Base-by-base conservation (phyloP, 2,888 invertebrate genomes). In the Liopterus haemorrhoidalis region DNA sequence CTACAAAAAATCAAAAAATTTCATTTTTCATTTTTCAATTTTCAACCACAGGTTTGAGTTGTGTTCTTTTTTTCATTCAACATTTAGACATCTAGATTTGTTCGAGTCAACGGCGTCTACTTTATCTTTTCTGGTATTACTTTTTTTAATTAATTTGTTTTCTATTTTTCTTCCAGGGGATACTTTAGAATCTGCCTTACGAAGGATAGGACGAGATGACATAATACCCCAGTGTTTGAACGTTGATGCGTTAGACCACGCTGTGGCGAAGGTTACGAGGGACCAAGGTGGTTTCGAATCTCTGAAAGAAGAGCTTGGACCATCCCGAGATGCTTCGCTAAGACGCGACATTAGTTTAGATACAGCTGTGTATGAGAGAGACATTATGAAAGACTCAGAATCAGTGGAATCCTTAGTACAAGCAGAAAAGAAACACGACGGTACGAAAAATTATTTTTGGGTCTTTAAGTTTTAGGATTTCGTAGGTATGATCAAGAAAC, bases 161-260 rank as follows among this genome's bases (percentile, higher is more conserved):
- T n/a, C n/a, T n/a, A n/a, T n/a, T n/a, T n/a, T n/a, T n/a, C 9
- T 41, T 38, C 52, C 61, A 72, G 78, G 75, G 33, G 82, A 80
- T 58, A 80, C 82, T 4, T 69, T 95, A 56, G 93, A 94, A 66
- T 76, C 84, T 56, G 92, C 90, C 1, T 72, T 95, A 31, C 80
- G 82, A 58, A 79, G 82, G 55, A 91, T 95, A 50, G 88, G 88
- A 44, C 76, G 95, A 56, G 91, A 91, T 60, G 94, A 95, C 65
- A 92, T 95, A 40, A 85, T 93, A 57, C 82, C 84, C 53, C 84
- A 87, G 57, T 90, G 89, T 66, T 82, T 86, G 54, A 81, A 76
- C 50, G 68, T 75, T 22, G 76, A 73, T 11, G 74, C 74, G 51
- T 65, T 59, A 61, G 70, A 63, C 62, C 70, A 56, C 48, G 54